Evolutionary conservation across 1,140 invertebrate species (phyloP).

Genomic region (Halesus radiatus): DNA sequence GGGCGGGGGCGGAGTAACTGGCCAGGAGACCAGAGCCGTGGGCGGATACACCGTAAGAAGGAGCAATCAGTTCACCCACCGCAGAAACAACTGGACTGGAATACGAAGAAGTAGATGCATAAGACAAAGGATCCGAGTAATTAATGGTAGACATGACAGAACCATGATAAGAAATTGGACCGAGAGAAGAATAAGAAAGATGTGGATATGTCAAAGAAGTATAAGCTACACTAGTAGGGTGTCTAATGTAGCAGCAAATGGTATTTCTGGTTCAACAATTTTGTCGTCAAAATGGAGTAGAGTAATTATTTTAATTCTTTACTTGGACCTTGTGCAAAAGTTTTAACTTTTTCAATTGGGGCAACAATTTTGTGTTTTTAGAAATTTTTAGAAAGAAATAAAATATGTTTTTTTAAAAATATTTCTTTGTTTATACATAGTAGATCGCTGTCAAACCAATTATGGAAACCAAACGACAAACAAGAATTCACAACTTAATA

Average conservation of each 20-base stretch:
- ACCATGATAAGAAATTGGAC: neutral
- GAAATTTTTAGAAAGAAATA: no score
- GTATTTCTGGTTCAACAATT: constrained; percentile 25
- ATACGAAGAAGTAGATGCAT: constrained; percentile 47
- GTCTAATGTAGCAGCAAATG: neutral
- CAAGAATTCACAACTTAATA: no score
- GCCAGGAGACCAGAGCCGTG: neutral
- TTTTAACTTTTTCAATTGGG: neutral
- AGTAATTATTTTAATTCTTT: no score
- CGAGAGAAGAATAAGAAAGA: neutral
- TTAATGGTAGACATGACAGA: neutral
- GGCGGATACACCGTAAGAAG: constrained; percentile 43
- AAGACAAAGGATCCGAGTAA: constrained; percentile 30
- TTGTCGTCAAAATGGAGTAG: no score
- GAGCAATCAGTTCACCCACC: constrained; percentile 40
- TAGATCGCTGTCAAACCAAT: no score
- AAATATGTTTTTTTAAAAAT: no score
- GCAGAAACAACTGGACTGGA: constrained; percentile 10
- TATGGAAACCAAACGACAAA: no score
- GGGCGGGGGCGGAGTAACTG: neutral
- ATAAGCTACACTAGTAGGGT: constrained; percentile 25
- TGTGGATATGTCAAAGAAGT: constrained; percentile 29
- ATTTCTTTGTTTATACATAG: no score
- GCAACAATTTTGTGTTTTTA: constrained; percentile 27
- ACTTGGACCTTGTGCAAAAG: no score